These are phyloP conservation scores for Pseudorasbora parva DNA, from an alignment of 2,113 vertebrate species.

Conservation along the genomic window DNA sequence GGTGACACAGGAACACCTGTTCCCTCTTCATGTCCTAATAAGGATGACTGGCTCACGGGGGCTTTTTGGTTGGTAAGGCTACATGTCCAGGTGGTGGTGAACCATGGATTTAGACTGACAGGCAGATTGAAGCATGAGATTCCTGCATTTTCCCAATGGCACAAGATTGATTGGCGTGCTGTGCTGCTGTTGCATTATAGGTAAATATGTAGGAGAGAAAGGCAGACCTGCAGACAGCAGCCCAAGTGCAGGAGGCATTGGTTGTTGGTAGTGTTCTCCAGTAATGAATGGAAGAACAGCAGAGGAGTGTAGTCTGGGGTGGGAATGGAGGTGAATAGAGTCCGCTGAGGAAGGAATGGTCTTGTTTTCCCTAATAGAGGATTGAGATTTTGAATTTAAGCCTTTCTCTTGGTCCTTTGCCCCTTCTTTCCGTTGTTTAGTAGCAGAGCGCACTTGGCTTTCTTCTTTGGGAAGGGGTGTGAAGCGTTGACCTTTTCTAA, in stretches of 20 bases:
- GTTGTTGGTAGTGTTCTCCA: slow-evolving; percentile 60
- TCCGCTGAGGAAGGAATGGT: slow-evolving; percentile 46
- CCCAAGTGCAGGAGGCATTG: slow-evolving; percentile 62
- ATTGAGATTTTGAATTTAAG: slow-evolving; percentile 36
- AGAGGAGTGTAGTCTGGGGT: slow-evolving; percentile 60
- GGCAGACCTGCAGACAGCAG: slow-evolving; percentile 66
- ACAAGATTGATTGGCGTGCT: slow-evolving; percentile 53
- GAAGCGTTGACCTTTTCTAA: slow-evolving; percentile 78
- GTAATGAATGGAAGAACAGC: slow-evolving; percentile 61
- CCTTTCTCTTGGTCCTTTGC: slow-evolving; percentile 51
- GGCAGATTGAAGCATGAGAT: slow-evolving; percentile 63
- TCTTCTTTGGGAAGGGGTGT: slow-evolving; percentile 58
- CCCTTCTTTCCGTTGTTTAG: slow-evolving; percentile 51
- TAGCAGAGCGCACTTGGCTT: slow-evolving; percentile 38
- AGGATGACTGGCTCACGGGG: slow-evolving; percentile 15
- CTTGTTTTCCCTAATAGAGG: slow-evolving; percentile 45
- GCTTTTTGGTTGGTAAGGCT: slow-evolving; percentile 47
- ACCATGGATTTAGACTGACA: slow-evolving; percentile 58
- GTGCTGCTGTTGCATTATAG: slow-evolving; percentile 69
- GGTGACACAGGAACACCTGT: slow-evolving; percentile 3
- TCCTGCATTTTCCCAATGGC: slow-evolving; percentile 62
- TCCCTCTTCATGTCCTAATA: neutral
- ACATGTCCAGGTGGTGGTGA: slow-evolving; percentile 65
- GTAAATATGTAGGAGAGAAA: slow-evolving; percentile 69
- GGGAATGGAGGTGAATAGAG: slow-evolving; percentile 46